Conservation (phyloP, 2,888 invertebrate genomes). For the Mesodorylaimus sp. region DNA sequence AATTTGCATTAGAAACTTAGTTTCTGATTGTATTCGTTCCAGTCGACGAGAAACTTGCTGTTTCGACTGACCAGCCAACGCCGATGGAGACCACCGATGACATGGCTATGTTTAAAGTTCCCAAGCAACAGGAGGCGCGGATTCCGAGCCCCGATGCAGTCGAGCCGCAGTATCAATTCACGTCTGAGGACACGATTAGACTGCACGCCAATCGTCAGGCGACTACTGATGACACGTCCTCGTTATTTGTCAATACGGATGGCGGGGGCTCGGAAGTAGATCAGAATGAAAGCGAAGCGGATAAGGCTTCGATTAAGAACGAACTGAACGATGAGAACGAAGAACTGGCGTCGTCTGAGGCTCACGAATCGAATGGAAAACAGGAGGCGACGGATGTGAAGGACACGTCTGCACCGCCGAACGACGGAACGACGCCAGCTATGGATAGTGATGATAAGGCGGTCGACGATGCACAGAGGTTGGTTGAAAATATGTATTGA, state of each 20-base stretch:
- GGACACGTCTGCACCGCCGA: no score
- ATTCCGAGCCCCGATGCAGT: slow-evolving; percentile 11
- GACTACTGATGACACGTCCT: slow-evolving; percentile 3
- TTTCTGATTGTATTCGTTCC: neutral
- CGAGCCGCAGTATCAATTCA: slow-evolving; percentile 17
- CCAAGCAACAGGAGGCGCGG: neutral
- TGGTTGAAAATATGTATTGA: neutral
- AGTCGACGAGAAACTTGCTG: neutral
- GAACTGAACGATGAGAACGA: slow-evolving; percentile 1
- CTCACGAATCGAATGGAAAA: slow-evolving; percentile 6
- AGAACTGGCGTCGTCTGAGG: slow-evolving; percentile 8
- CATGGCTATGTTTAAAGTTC: neutral
- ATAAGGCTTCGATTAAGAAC: slow-evolving; percentile 3
- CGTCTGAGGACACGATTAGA: slow-evolving; percentile 22
- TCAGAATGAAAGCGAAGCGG: slow-evolving; percentile 10
- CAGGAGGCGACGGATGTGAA: neutral
- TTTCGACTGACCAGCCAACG: neutral
- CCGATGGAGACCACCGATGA: neutral
- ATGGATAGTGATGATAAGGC: no score
- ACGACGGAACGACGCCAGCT: no score
- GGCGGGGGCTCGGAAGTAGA: neutral
- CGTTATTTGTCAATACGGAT: slow-evolving; percentile 3
- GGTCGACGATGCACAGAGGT: neutral
- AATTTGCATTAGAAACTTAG: neutral
- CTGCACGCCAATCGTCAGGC: slow-evolving; percentile 13